Percentiles rank a stretch among this genome's conserved stretches.
Evolutionary conservation across 2,797 vertebrate genomes (phyloP).

Genomic region (Lates japonicus): DNA sequence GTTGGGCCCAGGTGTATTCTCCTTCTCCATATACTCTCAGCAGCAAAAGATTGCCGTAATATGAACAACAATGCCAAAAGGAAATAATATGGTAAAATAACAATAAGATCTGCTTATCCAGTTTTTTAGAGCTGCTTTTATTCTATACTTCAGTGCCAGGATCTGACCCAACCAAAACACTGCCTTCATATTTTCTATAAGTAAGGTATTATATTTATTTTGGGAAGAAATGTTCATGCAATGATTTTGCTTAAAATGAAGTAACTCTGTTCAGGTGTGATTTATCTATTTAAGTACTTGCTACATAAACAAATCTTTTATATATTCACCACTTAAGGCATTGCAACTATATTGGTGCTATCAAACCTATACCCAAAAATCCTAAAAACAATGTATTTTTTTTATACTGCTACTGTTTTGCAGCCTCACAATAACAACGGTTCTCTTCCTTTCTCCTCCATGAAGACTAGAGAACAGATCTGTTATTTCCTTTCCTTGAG

Average conservation of each 20-base stretch:
- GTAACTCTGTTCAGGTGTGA: neutral
- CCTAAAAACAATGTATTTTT: neutral
- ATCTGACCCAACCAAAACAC: neutral
- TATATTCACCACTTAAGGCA: neutral
- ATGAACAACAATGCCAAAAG: constrained; percentile 4
- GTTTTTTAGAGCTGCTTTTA: neutral
- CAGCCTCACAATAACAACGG: neutral
- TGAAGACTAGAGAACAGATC: constrained; percentile 19
- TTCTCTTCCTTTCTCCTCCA: neutral
- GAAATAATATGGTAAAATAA: constrained; percentile 17
- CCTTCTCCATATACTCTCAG: constrained; percentile 5
- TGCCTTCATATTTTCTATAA: neutral
- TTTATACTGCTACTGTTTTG: neutral
- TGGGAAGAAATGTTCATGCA: neutral
- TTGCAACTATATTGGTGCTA: neutral
- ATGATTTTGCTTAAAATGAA: neutral
- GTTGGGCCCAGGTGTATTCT: constrained; percentile 33
- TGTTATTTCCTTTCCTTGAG: constrained; percentile 21
- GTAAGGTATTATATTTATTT: neutral
- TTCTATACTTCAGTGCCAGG: neutral
- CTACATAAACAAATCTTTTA: neutral
- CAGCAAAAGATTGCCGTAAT: constrained; percentile 7
- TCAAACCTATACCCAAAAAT: neutral
- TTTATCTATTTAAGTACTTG: neutral
- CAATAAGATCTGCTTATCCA: neutral